These are phyloP conservation scores for Apis florea DNA, from an alignment of 1,140 invertebrate genomes.

Conservation along the genomic window DNA sequence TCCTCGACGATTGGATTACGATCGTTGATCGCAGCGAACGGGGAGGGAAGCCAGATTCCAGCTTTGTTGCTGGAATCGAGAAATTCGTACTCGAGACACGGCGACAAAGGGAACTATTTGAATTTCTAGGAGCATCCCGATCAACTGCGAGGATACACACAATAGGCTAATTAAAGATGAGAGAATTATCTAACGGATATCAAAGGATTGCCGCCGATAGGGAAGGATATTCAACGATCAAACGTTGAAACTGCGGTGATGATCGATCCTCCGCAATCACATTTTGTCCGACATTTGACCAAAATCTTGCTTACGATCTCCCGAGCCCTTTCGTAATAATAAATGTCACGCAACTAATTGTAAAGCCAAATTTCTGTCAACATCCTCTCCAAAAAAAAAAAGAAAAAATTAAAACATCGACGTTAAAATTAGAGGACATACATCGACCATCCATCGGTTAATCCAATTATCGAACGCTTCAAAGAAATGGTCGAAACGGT, in stretches of 20 bases:
- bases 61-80: conserved; percentile 17
- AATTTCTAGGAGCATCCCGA: conserved; percentile 11
- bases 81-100: background rate
- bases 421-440: too few species aligned
- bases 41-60: conserved; percentile 4
- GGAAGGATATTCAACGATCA: conserved; percentile 7
- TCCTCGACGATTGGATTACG: background rate
- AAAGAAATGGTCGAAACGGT: background rate
- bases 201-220: background rate
- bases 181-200: conserved; percentile 11
- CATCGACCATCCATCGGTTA: too few species aligned
- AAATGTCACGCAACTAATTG: too few species aligned
- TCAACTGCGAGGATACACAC: background rate
- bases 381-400: too few species aligned
- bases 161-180: conserved; percentile 32
- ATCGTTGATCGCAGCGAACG: conserved; percentile 7
- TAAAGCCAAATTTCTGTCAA: too few species aligned
- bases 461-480: background rate
- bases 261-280: background rate
- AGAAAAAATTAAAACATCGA: too few species aligned
- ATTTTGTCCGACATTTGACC: background rate
- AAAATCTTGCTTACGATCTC: background rate
- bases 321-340: too few species aligned
- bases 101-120: conserved; percentile 26
- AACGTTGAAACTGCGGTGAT: background rate